These are phyloP conservation scores for Neosilurus hyrtlii DNA, from an alignment of 2,797 vertebrate genomes.

Conservation along the genomic window DNA sequence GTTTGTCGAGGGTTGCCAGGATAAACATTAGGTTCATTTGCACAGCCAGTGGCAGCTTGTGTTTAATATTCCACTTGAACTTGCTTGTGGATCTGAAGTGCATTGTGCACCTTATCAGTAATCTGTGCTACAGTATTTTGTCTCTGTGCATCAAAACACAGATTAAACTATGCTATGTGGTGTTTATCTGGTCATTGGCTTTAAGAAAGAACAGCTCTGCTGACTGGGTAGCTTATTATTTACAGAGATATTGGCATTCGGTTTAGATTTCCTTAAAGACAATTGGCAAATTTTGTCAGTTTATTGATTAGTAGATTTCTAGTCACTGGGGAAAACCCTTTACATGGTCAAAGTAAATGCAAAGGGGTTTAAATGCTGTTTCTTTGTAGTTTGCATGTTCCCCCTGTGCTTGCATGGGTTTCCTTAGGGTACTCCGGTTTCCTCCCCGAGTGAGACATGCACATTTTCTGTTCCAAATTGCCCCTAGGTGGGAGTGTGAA, in stretches of 20 bases:
- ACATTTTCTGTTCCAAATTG: no score
- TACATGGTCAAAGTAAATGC: background rate
- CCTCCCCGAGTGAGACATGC: no score
- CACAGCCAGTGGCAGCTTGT: conserved; percentile 57
- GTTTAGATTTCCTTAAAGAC: background rate
- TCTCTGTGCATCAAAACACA: background rate
- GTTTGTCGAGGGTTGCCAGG: conserved; percentile 61
- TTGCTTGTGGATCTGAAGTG: background rate
- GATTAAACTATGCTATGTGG: background rate
- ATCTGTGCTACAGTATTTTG: background rate
- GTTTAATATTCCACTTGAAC: conserved; percentile 14
- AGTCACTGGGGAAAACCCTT: background rate
- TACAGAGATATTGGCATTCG: background rate
- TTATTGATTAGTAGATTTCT: background rate
- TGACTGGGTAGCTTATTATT: background rate
- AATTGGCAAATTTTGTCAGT: background rate
- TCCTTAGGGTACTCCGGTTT: no score
- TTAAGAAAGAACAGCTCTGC: background rate
- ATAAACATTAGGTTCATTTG: conserved; percentile 67
- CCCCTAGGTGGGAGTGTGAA: no score
- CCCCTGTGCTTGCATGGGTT: no score
- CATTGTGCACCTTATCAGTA: background rate
- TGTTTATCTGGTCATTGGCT: background rate
- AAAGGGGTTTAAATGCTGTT: background rate
- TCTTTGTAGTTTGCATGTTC: no score